These are phyloP conservation scores for Rhabdornis inornatus DNA, from an alignment of 2,113 vertebrate species.

Conservation along the genomic window DNA sequence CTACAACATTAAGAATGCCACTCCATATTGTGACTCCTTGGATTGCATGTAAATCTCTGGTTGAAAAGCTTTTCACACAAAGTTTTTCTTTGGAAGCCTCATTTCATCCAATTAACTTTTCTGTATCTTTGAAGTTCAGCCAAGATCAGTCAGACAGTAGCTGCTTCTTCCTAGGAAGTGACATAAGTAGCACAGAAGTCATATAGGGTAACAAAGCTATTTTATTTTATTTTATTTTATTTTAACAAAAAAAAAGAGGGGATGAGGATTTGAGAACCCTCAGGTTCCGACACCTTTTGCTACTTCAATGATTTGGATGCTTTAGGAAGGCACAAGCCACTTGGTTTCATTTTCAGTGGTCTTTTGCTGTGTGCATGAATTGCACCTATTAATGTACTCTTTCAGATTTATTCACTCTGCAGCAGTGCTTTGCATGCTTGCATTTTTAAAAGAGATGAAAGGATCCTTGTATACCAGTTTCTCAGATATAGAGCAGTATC, in stretches of 20 bases:
- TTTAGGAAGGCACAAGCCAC: background rate
- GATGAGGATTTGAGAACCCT: background rate
- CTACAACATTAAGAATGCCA: background rate
- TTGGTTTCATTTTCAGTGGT: background rate
- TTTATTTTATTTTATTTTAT: background rate
- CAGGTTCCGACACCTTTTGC: background rate
- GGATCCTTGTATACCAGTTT: background rate
- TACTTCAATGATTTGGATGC: background rate
- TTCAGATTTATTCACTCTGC: background rate
- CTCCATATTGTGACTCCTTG: background rate
- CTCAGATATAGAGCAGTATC: background rate
- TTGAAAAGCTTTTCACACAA: background rate
- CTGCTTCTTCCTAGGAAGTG: background rate
- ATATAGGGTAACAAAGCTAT: background rate
- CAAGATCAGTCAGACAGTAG: background rate
- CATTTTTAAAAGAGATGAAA: background rate
- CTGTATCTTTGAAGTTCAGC: constrained; percentile 7
- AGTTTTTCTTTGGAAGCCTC: background rate
- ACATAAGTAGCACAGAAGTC: background rate
- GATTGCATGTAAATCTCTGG: constrained; percentile 8
- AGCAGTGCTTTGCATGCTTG: accelerated
- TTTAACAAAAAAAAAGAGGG: background rate
- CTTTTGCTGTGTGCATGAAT: background rate
- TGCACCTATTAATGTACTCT: background rate
- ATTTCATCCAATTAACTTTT: constrained; percentile 49